A percentile compares a stretch with the other conserved stretches of the same genome.
Evolutionary conservation across 2,888 invertebrate genomes (phyloP).

Genomic region (Leptinotarsa haldemani): DNA sequence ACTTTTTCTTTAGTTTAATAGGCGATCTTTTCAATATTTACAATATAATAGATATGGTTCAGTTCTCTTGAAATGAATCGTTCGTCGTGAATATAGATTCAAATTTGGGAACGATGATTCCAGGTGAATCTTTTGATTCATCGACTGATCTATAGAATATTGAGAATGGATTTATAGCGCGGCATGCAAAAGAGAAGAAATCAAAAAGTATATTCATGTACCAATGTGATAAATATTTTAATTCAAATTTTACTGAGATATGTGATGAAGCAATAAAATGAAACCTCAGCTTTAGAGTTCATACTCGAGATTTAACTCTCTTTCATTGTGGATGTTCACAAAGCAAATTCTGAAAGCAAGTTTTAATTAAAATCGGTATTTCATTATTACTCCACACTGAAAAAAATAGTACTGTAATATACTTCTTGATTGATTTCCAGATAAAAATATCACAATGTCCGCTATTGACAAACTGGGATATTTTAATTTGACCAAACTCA

Average conservation of each 20-base stretch:
- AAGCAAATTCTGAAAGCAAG: too few relatives aligned
- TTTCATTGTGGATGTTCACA: too few relatives aligned
- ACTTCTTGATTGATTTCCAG: background rate
- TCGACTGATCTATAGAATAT: too few relatives aligned
- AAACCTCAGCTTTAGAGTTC: too few relatives aligned
- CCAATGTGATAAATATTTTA: background rate
- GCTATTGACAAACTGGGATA: background rate
- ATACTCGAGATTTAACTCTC: too few relatives aligned
- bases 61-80: too few relatives aligned
- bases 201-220: background rate
- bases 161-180: background rate
- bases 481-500: constrained; percentile 67
- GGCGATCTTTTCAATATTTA: background rate
- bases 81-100: too few relatives aligned
- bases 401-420: background rate
- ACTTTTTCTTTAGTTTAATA: constrained; percentile 1
- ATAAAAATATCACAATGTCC: background rate
- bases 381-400: background rate
- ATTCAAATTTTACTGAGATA: background rate
- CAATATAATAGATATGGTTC: too few relatives aligned
- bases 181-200: background rate
- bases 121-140: too few relatives aligned
- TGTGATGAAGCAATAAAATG: background rate
- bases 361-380: too few relatives aligned
- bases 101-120: too few relatives aligned